phyloP scores from a whole-genome alignment of 2,797 vertebrate genomes.

The Leucoraja ocellata region DNA sequence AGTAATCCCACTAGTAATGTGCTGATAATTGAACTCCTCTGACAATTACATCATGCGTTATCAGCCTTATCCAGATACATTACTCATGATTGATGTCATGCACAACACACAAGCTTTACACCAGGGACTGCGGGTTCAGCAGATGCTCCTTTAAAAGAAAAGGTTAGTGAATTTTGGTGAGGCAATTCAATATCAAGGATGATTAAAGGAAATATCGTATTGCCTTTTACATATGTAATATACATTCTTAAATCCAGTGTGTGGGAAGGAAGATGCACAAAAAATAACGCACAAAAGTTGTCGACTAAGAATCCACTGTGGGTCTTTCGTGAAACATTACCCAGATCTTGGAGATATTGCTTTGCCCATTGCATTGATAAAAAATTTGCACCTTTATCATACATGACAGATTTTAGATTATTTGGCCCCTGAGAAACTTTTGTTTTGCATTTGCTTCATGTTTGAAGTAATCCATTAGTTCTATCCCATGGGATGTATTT shows the following conservation, averaged over 20 bases:
- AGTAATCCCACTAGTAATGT: slow-evolving; percentile 61
- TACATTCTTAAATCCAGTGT: background rate
- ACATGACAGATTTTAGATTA: slow-evolving; percentile 18
- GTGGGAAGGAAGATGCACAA: slow-evolving; percentile 14
- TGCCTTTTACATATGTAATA: background rate
- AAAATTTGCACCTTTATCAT: background rate
- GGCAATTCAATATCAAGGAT: slow-evolving; percentile 59
- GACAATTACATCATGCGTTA: slow-evolving; percentile 86
- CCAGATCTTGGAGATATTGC: background rate
- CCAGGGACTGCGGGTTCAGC: slow-evolving; percentile 56
- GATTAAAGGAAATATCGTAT: slow-evolving; percentile 45
- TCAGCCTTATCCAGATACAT: slow-evolving; percentile 73
- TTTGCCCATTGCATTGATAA: background rate
- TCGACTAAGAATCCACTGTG: background rate
- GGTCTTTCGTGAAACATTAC: slow-evolving; percentile 18
- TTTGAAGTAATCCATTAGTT: background rate
- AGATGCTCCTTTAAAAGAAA: slow-evolving; percentile 54
- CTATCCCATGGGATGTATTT: background rate
- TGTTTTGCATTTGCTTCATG: background rate
- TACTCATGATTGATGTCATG: slow-evolving; percentile 69
- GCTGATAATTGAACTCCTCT: slow-evolving; percentile 80
- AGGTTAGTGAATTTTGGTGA: slow-evolving; percentile 66
- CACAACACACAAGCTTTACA: slow-evolving; percentile 59
- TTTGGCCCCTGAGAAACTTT: slow-evolving; percentile 1
- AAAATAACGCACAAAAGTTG: slow-evolving; percentile 18